Conservation (phyloP, 2,888 invertebrate genomes). For the Pyrochroa serraticornis region DNA sequence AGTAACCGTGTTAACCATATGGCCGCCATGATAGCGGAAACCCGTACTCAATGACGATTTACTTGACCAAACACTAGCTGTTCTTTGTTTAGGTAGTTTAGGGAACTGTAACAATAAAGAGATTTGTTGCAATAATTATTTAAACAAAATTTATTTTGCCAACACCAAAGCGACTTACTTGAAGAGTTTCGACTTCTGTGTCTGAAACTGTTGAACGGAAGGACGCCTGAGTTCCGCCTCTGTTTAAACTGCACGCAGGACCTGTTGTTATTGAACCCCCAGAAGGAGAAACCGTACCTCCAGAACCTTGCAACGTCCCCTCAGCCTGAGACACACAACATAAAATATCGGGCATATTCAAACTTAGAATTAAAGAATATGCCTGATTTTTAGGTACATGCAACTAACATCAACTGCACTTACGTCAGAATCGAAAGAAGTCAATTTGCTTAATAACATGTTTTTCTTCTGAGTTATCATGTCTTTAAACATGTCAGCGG, state of each 20-base stretch:
- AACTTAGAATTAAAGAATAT: slow-evolving; percentile 17
- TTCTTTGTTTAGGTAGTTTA: slow-evolving; percentile 76
- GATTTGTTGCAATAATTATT: neutral
- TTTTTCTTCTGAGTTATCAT: slow-evolving; percentile 92
- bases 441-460: slow-evolving; percentile 82
- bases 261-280: slow-evolving; percentile 82
- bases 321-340: slow-evolving; percentile 60
- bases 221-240: slow-evolving; percentile 72
- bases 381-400: slow-evolving; percentile 27
- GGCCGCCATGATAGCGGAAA: slow-evolving; percentile 85
- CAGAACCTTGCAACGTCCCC: slow-evolving; percentile 73
- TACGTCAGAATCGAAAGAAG: slow-evolving; percentile 91
- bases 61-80: slow-evolving; percentile 89
- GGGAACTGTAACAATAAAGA: slow-evolving; percentile 63
- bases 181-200: slow-evolving; percentile 88
- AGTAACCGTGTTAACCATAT: slow-evolving; percentile 81
- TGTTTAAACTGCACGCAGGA: slow-evolving; percentile 72
- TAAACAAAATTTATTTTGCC: neutral
- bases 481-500: slow-evolving; percentile 92
- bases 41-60: slow-evolving; percentile 89
- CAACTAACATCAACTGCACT: slow-evolving; percentile 54
- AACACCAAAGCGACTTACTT: slow-evolving; percentile 68
- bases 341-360: slow-evolving; percentile 49
- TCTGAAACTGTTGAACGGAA: slow-evolving; percentile 93
- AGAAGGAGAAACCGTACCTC: slow-evolving; percentile 63